Base-by-base conservation (phyloP, 2,888 invertebrate species). In the Euproctis similis region DNA sequence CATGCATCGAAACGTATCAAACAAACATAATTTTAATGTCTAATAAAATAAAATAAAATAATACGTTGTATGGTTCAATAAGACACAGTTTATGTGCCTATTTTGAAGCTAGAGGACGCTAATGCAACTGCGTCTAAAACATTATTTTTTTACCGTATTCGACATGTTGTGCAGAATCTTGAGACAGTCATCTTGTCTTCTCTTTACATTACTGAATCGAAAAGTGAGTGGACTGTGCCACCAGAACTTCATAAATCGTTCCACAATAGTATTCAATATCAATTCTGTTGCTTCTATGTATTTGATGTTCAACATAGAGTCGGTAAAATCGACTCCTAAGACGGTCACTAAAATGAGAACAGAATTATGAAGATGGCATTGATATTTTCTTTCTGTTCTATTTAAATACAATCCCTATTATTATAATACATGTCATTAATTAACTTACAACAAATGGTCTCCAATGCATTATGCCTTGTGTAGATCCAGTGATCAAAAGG, bases 231-330 rank as follows among this genome's bases (percentile, higher is more conserved):
- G 46, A 27, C 57, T 64, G 31, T 75, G 70, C 27, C 61, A 49
- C 68, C 73, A 73, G 30, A 75, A 60, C 42, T 70, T 69, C 50
- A 69, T 69, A 42, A 75, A 71, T 4, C 77, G 48, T 19, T 69
- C 66, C 29, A 69, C 68, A 8, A 72, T 41, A 0, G 66, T 60
- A 32, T 65, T 60, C 17, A 75, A 55, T 26, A 73, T 66, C 26
- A 59, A 47, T 17, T 74, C 72, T 0, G 67, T 54, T 0, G 77
- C 77, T 4, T 62, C 57, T 18, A 75, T 65, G 36, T 75, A 78
- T 18, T 67, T 53, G 14, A 53, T 65, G 38, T 70, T 74, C 0
- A 75, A 42, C 2, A 66, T 52, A 0, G 59, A 56, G 29, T 75
- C 71, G 1, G 59, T 61, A 32, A 71, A 68, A 32, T 72, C 68